A percentile compares a stretch with the other conserved stretches of the same genome.
phyloP scores from a whole-genome alignment of 2,797 vertebrate species.

The Gymnothorax reevesii region DNA sequence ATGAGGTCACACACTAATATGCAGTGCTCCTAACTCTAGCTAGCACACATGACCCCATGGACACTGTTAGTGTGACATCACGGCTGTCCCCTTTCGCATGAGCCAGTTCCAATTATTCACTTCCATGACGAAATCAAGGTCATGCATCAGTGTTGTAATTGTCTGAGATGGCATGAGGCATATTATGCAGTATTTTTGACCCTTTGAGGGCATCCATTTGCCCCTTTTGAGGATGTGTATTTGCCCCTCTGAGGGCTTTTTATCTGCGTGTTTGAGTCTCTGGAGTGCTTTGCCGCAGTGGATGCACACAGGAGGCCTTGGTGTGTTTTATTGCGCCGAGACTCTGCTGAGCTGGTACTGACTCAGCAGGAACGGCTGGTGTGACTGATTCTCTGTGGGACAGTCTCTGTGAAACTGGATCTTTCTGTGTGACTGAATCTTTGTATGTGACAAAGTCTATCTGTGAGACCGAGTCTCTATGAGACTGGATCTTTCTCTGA shows the following conservation, averaged over 20 bases:
- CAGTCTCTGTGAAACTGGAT: too few species aligned
- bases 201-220: neutral
- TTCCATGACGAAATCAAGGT: neutral
- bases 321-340: neutral
- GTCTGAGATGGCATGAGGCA: neutral
- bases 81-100: too few species aligned
- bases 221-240: neutral
- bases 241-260: neutral
- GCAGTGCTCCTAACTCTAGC: neutral
- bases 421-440: too few species aligned
- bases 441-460: too few species aligned
- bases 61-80: too few species aligned
- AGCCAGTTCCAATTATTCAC: neutral
- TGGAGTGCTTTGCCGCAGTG: neutral
- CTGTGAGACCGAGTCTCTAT: too few species aligned
- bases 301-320: neutral
- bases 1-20: neutral
- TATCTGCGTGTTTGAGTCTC: neutral
- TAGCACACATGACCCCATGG: neutral
- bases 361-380: conserved; percentile 61
- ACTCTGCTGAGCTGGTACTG: conserved; percentile 62
- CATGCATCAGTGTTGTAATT: neutral
- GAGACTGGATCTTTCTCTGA: too few species aligned
- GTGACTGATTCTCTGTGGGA: conserved; percentile 25
- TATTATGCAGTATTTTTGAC: neutral